Evolutionary conservation across 2,797 vertebrate species (phyloP), one percentile per base, ranked within the genome.

Genomic region (Pteronotus mesoamericanus): DNA sequence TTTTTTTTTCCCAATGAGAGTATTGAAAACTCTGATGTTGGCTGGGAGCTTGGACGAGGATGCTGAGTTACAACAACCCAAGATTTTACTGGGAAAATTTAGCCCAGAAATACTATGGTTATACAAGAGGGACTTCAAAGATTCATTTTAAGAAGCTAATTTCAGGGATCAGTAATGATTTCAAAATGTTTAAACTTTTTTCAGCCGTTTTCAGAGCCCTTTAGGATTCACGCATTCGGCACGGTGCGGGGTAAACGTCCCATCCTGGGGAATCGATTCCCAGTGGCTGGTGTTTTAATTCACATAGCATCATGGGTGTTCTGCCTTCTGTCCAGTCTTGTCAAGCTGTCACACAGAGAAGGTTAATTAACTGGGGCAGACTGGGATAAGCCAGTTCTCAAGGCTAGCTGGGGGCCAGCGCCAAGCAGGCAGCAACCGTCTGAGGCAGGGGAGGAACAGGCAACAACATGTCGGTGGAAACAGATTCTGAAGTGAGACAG

Each of bases 321-420:
- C 96, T 89, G 78, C 82, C 94, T 95, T 95, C 96, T 91, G 94
- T 96, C 96, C 96, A 61, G 79, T 95, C 95, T 91, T 86, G 53
- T 91, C 95, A 93, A 89, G 86, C 86, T 57, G 74, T 93, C 96
- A 94, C 71, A 80, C 86, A 39, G 64, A 92, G 94, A 95, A 96
- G 96, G 95, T 95, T 97, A 97, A 97, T 96, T 95, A 93, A 95
- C 91, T 71, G 69, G 90, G 88, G 78, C 96, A 92, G 72, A 57
- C 88, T 71, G 86, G 95, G 86, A 94, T 86, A 91, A 94, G 92
- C 91, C 92, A 61, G 46, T 80, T 92, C 90, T 85, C 79, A 80
- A 89, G 74, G 61, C 66, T 32, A 22, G 19, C 51, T n/a, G 15
- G 86, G 48, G 94, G 78, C 32, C 90, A 64, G 92, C 9, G 0